A percentile compares a stretch with the other conserved stretches of the same genome.
These are phyloP conservation scores for human (Homo sapiens) DNA, from an alignment of 2,113 vertebrate species.

Conservation along the genomic window DNA sequence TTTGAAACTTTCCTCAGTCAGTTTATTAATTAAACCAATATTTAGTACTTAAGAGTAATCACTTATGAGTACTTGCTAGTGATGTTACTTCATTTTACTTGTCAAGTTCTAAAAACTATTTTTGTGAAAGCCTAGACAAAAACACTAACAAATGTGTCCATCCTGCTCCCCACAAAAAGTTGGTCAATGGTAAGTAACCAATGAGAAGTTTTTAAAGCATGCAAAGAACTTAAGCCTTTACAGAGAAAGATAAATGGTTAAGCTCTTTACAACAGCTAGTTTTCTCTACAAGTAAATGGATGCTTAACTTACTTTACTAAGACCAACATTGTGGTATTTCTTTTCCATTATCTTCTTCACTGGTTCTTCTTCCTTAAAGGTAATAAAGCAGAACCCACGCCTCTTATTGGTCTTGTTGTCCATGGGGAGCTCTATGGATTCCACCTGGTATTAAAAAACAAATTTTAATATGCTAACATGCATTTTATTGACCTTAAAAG, in stretches of 20 bases:
- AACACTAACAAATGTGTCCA: background rate
- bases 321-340: constrained; percentile 98
- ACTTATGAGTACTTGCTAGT: background rate
- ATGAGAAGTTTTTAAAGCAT: background rate
- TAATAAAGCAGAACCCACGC: constrained; percentile 99
- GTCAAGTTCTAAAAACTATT: background rate
- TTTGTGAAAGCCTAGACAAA: background rate
- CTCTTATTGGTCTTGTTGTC: constrained; percentile 99
- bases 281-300: background rate
- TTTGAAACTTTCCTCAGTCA: background rate
- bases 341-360: constrained; percentile 99
- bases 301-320: constrained; percentile 93
- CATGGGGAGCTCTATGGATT: constrained; percentile 98
- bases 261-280: background rate
- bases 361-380: constrained; percentile 97
- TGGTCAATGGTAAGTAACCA: background rate
- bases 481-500: background rate
- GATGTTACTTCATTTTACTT: background rate
- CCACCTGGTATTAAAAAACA: constrained; percentile 86
- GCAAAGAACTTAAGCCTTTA: background rate
- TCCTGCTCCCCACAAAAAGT: background rate
- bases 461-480: background rate
- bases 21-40: background rate
- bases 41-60: background rate
- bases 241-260: background rate